Conservation (phyloP, 2,797 vertebrate species). For the Acipenser transmontanus region DNA sequence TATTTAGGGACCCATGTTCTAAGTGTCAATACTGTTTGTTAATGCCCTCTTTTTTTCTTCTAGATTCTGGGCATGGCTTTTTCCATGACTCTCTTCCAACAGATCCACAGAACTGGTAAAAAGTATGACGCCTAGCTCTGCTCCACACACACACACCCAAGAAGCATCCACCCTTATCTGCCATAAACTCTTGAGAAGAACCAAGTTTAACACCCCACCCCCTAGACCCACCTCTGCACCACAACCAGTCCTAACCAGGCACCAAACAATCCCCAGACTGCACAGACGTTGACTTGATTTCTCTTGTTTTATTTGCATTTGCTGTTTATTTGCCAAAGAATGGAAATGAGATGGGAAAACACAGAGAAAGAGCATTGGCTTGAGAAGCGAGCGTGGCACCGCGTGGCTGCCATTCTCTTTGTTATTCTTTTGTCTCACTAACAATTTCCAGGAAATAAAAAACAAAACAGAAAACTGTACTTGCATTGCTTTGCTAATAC, state of each 20-base stretch:
- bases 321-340: constrained; percentile 68
- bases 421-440: constrained; percentile 44
- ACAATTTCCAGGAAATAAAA: constrained; percentile 45
- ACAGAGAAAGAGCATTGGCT: constrained; percentile 39
- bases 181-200: constrained; percentile 49
- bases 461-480: constrained; percentile 24
- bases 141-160: neutral
- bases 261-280: constrained; percentile 27
- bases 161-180: constrained; percentile 10
- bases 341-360: constrained; percentile 39
- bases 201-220: constrained; percentile 21
- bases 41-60: constrained; percentile 35
- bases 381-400: constrained; percentile 33
- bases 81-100: constrained; percentile 96
- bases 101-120: constrained; percentile 94
- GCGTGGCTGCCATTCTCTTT: constrained; percentile 33
- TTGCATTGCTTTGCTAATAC: constrained; percentile 51
- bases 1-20: too few species aligned
- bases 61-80: constrained; percentile 97
- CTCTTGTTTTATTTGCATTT: constrained; percentile 40
- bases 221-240: constrained; percentile 23
- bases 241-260: constrained; percentile 31
- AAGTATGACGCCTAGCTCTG: constrained; percentile 85
- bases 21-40: too few species aligned
- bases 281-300: constrained; percentile 48